Base-by-base conservation (phyloP, 2,888 invertebrate genomes). In the Sphaerophoria rueppellii region DNA sequence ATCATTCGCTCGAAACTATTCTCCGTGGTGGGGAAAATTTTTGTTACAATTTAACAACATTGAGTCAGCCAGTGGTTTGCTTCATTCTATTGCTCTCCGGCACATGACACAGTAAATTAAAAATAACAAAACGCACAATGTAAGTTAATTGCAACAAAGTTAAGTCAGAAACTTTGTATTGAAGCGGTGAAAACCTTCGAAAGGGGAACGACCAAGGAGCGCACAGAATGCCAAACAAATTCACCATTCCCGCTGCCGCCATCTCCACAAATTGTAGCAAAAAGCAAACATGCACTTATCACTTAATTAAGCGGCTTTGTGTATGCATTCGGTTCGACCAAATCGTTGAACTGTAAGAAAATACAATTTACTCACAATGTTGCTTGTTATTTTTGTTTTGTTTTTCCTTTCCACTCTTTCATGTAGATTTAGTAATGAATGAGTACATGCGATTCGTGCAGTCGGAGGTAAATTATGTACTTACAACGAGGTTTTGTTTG, bases 121-220 rank as follows among this genome's bases (percentile, higher is more conserved):
- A 4, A 34, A 63, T 5, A 63, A 16, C 14, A 48, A 48, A 48
- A 12, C 11, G 14, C 34, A 65, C 34, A 63, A 63, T 48, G 48
- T 50, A 63, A 50, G 63, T 50, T 50, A 65, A 12, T 50, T 65
- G 65, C 65, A 65, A 65, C 65, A 65, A 65, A 50, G 35, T 65
- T 14, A 14, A 12, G 24, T 24, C 24, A 24, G 24, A 24, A 11
- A 65, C 35, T 50, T 65, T 65, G 65, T 60, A 4, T 37, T 37
- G 35, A 35, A 12, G 6, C 9, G 2, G 6, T 16, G 63, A 48
- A 35, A 63, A 48, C 48, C 6, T 4, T 48, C 14, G 48, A 50
- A 43, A 63, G 63, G 63, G 37, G 37, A 65, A 50, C 50, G 65
- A 65, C 65, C 50, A 50, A 6, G 24, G 43, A 24, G 24, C 24